Percentiles rank a stretch among this genome's conserved stretches.
Evolutionary conservation across 2,888 invertebrate species (phyloP).

Genomic region (Ormyrus pomaceus): DNA sequence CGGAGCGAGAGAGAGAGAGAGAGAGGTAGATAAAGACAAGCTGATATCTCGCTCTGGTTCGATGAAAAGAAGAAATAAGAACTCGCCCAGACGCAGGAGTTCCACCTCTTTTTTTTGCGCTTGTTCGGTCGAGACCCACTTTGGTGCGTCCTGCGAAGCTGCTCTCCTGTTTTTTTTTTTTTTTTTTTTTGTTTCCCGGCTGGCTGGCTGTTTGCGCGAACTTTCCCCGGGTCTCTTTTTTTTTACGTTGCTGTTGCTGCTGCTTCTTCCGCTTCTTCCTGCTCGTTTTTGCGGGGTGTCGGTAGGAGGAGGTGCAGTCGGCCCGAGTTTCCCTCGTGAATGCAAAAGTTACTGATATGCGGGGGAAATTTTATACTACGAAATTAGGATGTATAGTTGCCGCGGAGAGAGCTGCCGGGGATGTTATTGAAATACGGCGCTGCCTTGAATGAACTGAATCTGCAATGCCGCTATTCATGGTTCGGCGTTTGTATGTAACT

Average conservation of each 20-base stretch:
- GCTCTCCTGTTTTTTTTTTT: not conserved
- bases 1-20: not conserved
- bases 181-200: too few relatives aligned
- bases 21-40: not conserved
- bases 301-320: not conserved
- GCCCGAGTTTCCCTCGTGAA: not conserved
- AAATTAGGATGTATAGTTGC: constrained; percentile 31
- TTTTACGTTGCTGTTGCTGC: not conserved
- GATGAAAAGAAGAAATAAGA: constrained; percentile 50
- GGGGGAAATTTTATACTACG: constrained; percentile 5
- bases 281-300: not conserved
- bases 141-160: not conserved
- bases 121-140: constrained; percentile 34
- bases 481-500: not conserved
- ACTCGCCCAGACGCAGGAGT: constrained; percentile 1
- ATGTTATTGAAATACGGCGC: constrained; percentile 11
- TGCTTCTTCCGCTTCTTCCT: not conserved
- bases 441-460: constrained; percentile 4
- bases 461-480: not conserved
- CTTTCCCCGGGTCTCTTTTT: constrained; percentile 11
- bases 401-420: constrained; percentile 2
- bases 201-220: constrained; percentile 17
- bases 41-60: not conserved
- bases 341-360: constrained; percentile 32
- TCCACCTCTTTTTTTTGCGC: constrained; percentile 4